These are phyloP conservation scores for Eremobia ochroleuca DNA, from an alignment of 2,888 invertebrate species.

Conservation along the genomic window DNA sequence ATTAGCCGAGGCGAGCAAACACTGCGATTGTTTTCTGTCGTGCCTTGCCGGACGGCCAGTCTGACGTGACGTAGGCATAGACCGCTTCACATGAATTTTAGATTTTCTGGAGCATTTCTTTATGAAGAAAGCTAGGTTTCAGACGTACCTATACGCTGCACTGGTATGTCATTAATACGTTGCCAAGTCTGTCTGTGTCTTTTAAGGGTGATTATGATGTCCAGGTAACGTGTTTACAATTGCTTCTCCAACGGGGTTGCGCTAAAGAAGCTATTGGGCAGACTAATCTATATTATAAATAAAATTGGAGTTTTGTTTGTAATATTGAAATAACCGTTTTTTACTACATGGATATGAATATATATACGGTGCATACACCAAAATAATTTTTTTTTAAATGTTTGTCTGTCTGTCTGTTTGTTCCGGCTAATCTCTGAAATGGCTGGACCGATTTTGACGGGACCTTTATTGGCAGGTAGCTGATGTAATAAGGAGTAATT, in stretches of 20 bases:
- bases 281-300: too few species aligned
- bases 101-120: conserved; percentile 1
- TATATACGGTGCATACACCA: too few species aligned
- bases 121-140: neutral
- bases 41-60: conserved; percentile 56
- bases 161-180: neutral
- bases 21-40: conserved; percentile 80
- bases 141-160: neutral
- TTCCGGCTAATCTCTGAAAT: too few species aligned
- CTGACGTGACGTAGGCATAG: conserved; percentile 38
- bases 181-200: neutral
- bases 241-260: neutral
- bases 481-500: too few species aligned
- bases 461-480: too few species aligned
- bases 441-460: too few species aligned
- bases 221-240: neutral
- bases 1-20: conserved; percentile 79
- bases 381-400: too few species aligned
- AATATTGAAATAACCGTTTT: too few species aligned
- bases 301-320: too few species aligned
- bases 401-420: too few species aligned
- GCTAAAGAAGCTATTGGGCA: neutral
- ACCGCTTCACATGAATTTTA: conserved; percentile 28
- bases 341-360: too few species aligned
- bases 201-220: neutral